phyloP scores from a whole-genome alignment of 1,140 invertebrate genomes.

The Bactericera cockerelli region DNA sequence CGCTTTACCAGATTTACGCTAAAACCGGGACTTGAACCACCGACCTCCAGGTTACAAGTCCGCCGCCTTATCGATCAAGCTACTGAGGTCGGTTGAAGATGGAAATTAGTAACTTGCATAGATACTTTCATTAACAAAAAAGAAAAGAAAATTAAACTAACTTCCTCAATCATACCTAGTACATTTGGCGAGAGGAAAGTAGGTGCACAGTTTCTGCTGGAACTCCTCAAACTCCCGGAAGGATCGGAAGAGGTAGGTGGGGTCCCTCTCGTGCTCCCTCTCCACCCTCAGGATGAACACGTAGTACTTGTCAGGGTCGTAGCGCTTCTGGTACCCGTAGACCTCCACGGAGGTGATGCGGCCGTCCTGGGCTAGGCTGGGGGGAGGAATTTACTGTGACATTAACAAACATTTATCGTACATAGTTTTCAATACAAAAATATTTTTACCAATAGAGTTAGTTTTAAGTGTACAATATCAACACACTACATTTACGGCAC shows the following conservation, averaged over 20 bases:
- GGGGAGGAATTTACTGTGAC: slow-evolving; percentile 12
- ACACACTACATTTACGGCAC: neutral
- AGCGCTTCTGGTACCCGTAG: slow-evolving; percentile 81
- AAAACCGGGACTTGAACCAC: too few relatives aligned
- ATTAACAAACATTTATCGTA: neutral
- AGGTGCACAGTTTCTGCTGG: slow-evolving; percentile 80
- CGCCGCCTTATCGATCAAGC: too few relatives aligned
- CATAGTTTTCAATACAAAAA: neutral
- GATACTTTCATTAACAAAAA: too few relatives aligned
- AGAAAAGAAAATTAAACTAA: too few relatives aligned
- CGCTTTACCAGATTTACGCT: too few relatives aligned
- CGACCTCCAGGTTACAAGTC: too few relatives aligned
- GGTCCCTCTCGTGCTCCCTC: slow-evolving; percentile 66
- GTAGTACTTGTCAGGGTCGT: slow-evolving; percentile 96
- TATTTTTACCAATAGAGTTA: neutral
- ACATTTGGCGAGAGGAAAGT: slow-evolving; percentile 78
- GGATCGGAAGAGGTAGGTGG: slow-evolving; percentile 73
- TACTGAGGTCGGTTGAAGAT: too few relatives aligned
- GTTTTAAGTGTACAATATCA: neutral
- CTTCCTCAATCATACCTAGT: too few relatives aligned
- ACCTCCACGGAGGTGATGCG: slow-evolving; percentile 72
- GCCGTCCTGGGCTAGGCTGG: slow-evolving; percentile 52
- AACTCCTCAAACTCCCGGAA: slow-evolving; percentile 96
- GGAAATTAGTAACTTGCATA: too few relatives aligned
- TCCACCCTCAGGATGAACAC: slow-evolving; percentile 84